Evolutionary conservation across 2,113 vertebrate species (phyloP).

Genomic region (Epinephelus cyanopodus): DNA sequence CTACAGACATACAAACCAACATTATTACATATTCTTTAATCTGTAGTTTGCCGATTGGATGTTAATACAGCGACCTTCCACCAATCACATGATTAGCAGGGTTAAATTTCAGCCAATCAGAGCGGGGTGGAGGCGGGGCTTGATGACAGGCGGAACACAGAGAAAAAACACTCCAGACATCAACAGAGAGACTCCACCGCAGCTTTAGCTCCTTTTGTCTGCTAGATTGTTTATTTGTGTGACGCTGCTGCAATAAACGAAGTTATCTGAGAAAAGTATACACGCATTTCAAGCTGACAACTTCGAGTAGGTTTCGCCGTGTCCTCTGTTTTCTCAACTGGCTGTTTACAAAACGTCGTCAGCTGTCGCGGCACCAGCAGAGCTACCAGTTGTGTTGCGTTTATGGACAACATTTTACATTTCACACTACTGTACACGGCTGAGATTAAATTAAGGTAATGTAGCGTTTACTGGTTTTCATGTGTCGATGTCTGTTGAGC

Average conservation of each 20-base stretch:
- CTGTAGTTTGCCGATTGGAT: too few relatives aligned
- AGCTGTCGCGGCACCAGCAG: neutral
- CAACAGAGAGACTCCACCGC: rapidly evolving
- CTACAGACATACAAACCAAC: too few relatives aligned
- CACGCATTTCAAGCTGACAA: neutral
- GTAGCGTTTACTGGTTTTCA: rapidly evolving
- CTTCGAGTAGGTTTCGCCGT: neutral
- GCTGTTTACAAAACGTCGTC: conserved; percentile 1
- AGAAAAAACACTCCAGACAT: neutral
- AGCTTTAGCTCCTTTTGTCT: neutral
- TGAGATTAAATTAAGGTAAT: neutral
- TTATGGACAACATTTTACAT: neutral
- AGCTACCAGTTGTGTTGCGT: neutral
- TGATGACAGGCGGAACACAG: neutral
- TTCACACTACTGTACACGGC: neutral
- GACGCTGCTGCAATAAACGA: neutral
- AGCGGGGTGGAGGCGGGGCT: neutral
- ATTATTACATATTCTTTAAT: too few relatives aligned
- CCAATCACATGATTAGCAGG: neutral
- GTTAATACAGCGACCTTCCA: neutral
- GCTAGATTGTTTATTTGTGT: neutral
- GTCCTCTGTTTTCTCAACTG: neutral
- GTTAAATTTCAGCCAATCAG: conserved; percentile 33
- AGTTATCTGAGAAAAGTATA: neutral
- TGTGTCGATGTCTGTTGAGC: neutral